These are phyloP conservation scores for Sisor rabdophorus DNA, from an alignment of 2,113 vertebrate species.

Conservation along the genomic window DNA sequence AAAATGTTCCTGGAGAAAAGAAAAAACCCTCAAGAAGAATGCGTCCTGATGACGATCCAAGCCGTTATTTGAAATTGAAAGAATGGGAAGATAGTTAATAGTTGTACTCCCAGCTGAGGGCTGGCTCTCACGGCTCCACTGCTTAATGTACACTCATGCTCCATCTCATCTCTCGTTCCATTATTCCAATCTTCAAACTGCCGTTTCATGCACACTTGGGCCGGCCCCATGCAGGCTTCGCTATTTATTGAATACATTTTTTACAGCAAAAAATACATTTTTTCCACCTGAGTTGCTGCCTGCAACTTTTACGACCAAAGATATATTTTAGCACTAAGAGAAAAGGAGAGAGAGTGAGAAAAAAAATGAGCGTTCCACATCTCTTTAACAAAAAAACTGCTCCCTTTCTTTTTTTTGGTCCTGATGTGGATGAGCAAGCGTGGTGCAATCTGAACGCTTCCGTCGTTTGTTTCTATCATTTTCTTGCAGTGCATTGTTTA, in stretches of 20 bases:
- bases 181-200: slow-evolving; percentile 91
- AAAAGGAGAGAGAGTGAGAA: slow-evolving; percentile 38
- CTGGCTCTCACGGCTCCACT: slow-evolving; percentile 87
- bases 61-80: slow-evolving; percentile 95
- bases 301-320: slow-evolving; percentile 87
- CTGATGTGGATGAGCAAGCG: slow-evolving; percentile 82
- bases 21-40: slow-evolving; percentile 30
- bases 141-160: slow-evolving; percentile 99
- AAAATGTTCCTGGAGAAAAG: slow-evolving; percentile 13
- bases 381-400: slow-evolving; percentile 72
- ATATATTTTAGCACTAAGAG: slow-evolving; percentile 65
- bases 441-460: slow-evolving; percentile 91
- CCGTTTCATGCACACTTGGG: slow-evolving; percentile 92
- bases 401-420: slow-evolving; percentile 83
- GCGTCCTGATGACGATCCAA: slow-evolving; percentile 76
- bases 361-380: slow-evolving; percentile 42
- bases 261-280: slow-evolving; percentile 84
- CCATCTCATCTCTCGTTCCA: slow-evolving; percentile 92
- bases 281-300: slow-evolving; percentile 99
- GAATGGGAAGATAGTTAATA: slow-evolving; percentile 96
- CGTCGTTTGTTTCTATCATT: slow-evolving; percentile 71
- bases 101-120: slow-evolving; percentile 87
- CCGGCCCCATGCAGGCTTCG: slow-evolving; percentile 94
- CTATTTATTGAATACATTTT: slow-evolving; percentile 99
- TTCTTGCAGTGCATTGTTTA: slow-evolving; percentile 69